Percentiles rank a stretch among this genome's conserved stretches.
phyloP scores from a whole-genome alignment of 1,140 invertebrate species.

The Drosophila mayri region DNA sequence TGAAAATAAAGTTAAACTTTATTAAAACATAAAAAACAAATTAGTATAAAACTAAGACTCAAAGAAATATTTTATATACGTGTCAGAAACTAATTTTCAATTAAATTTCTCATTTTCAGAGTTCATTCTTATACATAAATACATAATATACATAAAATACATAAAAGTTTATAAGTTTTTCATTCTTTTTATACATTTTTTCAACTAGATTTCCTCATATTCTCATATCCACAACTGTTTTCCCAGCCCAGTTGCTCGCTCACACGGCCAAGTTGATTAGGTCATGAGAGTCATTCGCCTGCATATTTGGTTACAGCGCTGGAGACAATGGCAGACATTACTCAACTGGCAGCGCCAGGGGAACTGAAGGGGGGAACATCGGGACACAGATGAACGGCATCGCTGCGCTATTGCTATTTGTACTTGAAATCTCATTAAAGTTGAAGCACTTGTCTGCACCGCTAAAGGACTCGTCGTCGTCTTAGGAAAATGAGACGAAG shows the following conservation, averaged over 20 bases:
- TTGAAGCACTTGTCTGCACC: slow-evolving; percentile 75
- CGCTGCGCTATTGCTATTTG: slow-evolving; percentile 62
- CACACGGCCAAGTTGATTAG: slow-evolving; percentile 63
- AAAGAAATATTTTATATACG: too few species aligned
- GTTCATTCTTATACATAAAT: too few species aligned
- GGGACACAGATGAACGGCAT: slow-evolving; percentile 25
- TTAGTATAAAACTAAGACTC: too few species aligned
- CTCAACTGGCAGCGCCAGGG: slow-evolving; percentile 13
- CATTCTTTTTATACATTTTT: background rate
- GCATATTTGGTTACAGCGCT: slow-evolving; percentile 67
- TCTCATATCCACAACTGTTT: background rate
- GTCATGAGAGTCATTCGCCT: slow-evolving; percentile 50
- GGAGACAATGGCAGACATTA: slow-evolving; percentile 69
- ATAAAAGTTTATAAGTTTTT: too few species aligned
- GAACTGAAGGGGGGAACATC: background rate
- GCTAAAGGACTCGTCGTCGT: slow-evolving; percentile 20
- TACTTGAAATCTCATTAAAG: slow-evolving; percentile 82
- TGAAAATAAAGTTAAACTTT: too few species aligned
- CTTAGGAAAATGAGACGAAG: slow-evolving; percentile 24
- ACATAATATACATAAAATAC: too few species aligned
- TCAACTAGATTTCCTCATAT: background rate
- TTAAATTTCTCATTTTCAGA: too few species aligned
- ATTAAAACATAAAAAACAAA: too few species aligned
- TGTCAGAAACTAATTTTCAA: too few species aligned
- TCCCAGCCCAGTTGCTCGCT: slow-evolving; percentile 1